A percentile compares a stretch with the other conserved stretches of the same genome.
Conservation (phyloP, 2,888 invertebrate genomes). For the Gandaritis pyraliata region DNA sequence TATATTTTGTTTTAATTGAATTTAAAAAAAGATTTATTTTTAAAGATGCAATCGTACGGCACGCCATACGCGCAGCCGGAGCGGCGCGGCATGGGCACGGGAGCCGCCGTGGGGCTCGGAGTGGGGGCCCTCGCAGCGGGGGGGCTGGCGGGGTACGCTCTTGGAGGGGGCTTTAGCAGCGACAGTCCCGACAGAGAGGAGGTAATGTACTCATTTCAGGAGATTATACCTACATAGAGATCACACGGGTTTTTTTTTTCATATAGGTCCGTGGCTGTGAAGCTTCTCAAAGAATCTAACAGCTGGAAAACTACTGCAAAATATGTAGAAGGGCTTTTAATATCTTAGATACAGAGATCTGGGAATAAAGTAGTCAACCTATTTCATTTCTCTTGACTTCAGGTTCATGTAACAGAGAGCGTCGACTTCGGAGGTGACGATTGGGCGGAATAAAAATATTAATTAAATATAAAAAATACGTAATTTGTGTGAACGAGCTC, state of each 20-base stretch:
- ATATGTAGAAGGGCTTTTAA: too few species aligned
- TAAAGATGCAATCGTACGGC: constrained; percentile 47
- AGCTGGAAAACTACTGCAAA: too few species aligned
- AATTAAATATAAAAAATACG: not conserved
- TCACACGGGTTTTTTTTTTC: too few species aligned
- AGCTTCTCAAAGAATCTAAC: too few species aligned
- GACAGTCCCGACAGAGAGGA: constrained; percentile 54
- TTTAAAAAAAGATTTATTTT: too few species aligned
- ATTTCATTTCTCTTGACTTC: constrained; percentile 17
- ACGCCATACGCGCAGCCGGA: constrained; percentile 47
- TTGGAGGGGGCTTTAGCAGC: constrained; percentile 77
- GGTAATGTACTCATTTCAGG: not conserved
- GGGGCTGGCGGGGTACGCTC: constrained; percentile 84
- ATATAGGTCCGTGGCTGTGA: too few species aligned
- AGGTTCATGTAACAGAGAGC: constrained; percentile 56
- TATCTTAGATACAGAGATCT: too few species aligned
- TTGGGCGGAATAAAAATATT: constrained; percentile 62
- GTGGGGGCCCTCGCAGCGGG: constrained; percentile 82
- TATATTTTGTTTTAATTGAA: too few species aligned
- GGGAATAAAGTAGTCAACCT: not conserved
- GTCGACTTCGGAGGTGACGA: constrained; percentile 68
- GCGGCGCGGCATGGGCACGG: constrained; percentile 68
- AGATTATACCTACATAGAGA: too few species aligned
- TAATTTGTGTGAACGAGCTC: not conserved
- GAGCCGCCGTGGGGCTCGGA: constrained; percentile 78